These are phyloP conservation scores for Cataglyphis livida DNA, from an alignment of 2,888 invertebrate species.

Conservation along the genomic window DNA sequence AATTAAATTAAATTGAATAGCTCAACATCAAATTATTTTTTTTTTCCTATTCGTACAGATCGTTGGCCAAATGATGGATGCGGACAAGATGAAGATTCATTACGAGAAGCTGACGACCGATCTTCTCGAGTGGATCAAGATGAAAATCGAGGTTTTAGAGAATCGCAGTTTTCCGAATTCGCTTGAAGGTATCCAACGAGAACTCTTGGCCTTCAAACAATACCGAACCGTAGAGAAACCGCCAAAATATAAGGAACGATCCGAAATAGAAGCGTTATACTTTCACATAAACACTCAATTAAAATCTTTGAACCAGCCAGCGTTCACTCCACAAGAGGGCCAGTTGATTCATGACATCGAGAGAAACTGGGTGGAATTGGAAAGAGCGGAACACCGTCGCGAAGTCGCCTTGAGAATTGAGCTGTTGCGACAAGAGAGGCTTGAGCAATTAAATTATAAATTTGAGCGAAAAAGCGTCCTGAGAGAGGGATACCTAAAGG, in stretches of 20 bases:
- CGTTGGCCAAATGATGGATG: constrained; percentile 97
- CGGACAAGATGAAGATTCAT: constrained; percentile 95
- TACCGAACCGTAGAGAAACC: constrained; percentile 99
- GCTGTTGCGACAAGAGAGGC: constrained; percentile 94
- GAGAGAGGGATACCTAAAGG: constrained; percentile 97
- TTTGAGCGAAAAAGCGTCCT: constrained; percentile 98
- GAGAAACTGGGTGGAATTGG: constrained; percentile 96
- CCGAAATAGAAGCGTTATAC: constrained; percentile 98
- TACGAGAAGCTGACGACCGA: constrained; percentile 95
- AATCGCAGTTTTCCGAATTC: constrained; percentile 97
- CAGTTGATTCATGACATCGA: constrained; percentile 98
- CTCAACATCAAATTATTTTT: background rate
- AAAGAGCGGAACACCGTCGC: constrained; percentile 96
- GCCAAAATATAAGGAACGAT: constrained; percentile 98
- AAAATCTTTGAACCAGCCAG: constrained; percentile 96
- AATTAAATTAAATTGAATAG: constrained; percentile 4
- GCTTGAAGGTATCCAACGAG: constrained; percentile 96
- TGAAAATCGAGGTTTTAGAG: constrained; percentile 93
- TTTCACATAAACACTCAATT: constrained; percentile 98
- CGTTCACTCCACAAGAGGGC: constrained; percentile 95
- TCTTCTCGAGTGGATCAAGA: constrained; percentile 96
- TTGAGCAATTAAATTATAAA: constrained; percentile 98
- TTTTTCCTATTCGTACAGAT: constrained; percentile 89
- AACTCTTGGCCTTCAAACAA: constrained; percentile 96
- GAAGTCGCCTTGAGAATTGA: constrained; percentile 97